Evolutionary conservation across 2,888 invertebrate species (phyloP).

Genomic region (Leptopilina myrica): DNA sequence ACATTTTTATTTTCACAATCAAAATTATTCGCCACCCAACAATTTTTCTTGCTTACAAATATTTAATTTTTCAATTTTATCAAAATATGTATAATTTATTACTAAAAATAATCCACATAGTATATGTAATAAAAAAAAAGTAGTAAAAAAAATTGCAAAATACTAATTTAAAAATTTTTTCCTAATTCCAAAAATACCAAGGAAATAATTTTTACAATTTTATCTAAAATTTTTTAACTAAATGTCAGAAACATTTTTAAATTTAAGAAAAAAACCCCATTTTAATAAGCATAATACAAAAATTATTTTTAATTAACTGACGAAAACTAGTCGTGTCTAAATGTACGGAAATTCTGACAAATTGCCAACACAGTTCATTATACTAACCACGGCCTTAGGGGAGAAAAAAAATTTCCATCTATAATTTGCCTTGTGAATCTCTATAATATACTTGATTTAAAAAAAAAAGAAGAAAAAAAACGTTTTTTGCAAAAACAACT

Average conservation of each 20-base stretch:
- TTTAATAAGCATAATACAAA: slow-evolving; percentile 7
- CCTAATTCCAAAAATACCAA: too few relatives aligned
- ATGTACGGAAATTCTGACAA: slow-evolving; percentile 3
- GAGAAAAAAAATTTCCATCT: background rate
- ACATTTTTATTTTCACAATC: background rate
- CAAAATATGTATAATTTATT: too few relatives aligned
- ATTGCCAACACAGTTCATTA: slow-evolving; percentile 28
- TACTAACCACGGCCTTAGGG: background rate
- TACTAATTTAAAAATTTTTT: too few relatives aligned
- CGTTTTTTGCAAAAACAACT: slow-evolving; percentile 10
- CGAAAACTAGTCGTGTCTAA: background rate
- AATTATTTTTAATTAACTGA: slow-evolving; percentile 12
- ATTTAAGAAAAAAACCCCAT: background rate
- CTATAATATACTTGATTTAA: background rate
- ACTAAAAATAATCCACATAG: too few relatives aligned
- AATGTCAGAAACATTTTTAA: too few relatives aligned
- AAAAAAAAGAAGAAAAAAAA: background rate
- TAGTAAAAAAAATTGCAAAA: too few relatives aligned
- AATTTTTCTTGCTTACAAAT: too few relatives aligned
- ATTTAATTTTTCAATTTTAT: too few relatives aligned
- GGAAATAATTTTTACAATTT: too few relatives aligned
- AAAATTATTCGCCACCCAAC: background rate
- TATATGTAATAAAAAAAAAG: too few relatives aligned
- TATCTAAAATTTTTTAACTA: too few relatives aligned
- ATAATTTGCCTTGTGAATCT: background rate